Conservation (phyloP, 2,797 vertebrate genomes). For the Tenualosa ilisha region DNA sequence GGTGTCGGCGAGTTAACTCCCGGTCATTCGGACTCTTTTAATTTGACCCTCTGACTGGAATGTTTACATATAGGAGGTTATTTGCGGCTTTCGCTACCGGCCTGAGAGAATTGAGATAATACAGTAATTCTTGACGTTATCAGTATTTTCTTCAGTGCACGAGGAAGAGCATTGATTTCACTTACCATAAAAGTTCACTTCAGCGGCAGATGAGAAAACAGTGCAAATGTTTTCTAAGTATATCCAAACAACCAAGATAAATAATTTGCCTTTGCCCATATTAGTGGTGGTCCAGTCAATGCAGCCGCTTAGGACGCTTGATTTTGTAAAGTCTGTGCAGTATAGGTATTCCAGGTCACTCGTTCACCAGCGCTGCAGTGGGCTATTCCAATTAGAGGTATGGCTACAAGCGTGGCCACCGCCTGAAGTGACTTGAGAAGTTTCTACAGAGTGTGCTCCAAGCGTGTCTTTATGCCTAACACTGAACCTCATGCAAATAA, state of each 20-base stretch:
- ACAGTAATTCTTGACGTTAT: background rate
- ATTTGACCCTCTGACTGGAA: background rate
- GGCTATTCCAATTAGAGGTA: constrained; percentile 39
- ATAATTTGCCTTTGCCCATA: constrained; percentile 69
- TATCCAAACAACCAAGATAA: constrained; percentile 34
- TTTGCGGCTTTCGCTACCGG: background rate
- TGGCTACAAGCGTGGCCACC: constrained; percentile 27
- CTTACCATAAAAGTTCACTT: constrained; percentile 41
- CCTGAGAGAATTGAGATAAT: background rate
- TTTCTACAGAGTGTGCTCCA: constrained; percentile 64
- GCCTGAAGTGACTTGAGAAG: constrained; percentile 56
- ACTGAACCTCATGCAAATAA: constrained; percentile 68
- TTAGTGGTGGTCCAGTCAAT: constrained; percentile 51
- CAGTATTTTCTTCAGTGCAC: background rate
- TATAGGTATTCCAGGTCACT: constrained; percentile 52
- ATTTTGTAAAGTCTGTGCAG: constrained; percentile 5
- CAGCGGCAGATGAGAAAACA: constrained; percentile 25
- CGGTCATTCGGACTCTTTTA: background rate
- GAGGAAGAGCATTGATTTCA: background rate
- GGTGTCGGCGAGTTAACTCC: background rate
- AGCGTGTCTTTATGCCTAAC: constrained; percentile 69
- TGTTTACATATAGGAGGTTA: background rate
- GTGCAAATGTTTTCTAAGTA: constrained; percentile 32
- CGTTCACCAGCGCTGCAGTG: constrained; percentile 1
- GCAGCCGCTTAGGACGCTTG: background rate